Evolutionary conservation across 2,888 invertebrate species (phyloP).

Genomic region (Tuberolachnus salignus): DNA sequence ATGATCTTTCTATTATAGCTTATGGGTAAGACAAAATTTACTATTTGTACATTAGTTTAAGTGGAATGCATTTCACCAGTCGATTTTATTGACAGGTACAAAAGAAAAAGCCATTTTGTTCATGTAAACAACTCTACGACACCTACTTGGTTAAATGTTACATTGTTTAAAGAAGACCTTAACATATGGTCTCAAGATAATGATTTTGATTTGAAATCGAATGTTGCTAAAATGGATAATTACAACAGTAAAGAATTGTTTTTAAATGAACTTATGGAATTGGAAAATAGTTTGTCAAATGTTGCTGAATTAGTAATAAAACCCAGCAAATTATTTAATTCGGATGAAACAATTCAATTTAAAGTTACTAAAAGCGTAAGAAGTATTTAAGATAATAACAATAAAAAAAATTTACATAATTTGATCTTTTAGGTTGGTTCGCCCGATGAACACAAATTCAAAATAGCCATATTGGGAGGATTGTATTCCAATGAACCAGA

Average conservation of each 20-base stretch:
- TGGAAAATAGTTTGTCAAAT: conserved; percentile 73
- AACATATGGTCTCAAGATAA: conserved; percentile 83
- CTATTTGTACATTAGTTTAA: neutral
- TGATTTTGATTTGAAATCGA: conserved; percentile 67
- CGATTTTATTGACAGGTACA: conserved; percentile 65
- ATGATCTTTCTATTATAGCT: conserved; percentile 77
- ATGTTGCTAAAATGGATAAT: conserved; percentile 61
- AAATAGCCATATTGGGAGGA: conserved; percentile 83
- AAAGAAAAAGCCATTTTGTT: conserved; percentile 70
- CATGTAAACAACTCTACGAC: conserved; percentile 65
- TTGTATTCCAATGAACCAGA: conserved; percentile 80
- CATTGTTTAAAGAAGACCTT: conserved; percentile 79
- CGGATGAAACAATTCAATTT: conserved; percentile 71
- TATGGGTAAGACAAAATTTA: conserved; percentile 67
- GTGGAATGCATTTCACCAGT: neutral
- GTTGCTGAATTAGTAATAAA: conserved; percentile 71
- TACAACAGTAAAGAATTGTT: conserved; percentile 74
- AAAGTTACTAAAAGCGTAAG: conserved; percentile 76
- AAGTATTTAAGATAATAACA: neutral
- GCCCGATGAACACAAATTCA: conserved; percentile 81
- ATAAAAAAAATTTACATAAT: conserved; percentile 49
- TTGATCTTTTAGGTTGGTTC: conserved; percentile 70
- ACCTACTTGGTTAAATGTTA: conserved; percentile 67
- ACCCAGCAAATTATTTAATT: conserved; percentile 65
- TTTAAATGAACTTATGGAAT: conserved; percentile 69